Conservation (phyloP, 2,888 invertebrate genomes). For the Chaetogeoica ovagalla region DNA sequence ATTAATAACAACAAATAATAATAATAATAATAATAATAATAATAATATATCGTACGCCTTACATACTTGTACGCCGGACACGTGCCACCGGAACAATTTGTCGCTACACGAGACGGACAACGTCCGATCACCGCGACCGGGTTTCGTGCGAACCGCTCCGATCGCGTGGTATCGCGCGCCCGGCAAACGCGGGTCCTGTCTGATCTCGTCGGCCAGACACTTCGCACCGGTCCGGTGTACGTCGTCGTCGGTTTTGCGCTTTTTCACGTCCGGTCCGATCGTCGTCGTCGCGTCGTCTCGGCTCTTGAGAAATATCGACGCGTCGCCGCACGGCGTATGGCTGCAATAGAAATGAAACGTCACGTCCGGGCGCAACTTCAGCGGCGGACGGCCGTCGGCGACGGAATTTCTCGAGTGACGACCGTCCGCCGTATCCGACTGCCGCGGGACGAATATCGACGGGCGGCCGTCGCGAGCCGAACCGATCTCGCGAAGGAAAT, state of each 20-base stretch:
- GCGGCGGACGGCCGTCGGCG: too few relatives aligned
- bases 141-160: constrained; percentile 65
- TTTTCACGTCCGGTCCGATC: constrained; percentile 1
- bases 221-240: constrained; percentile 88
- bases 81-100: constrained; percentile 87
- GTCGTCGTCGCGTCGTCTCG: background rate
- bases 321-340: constrained; percentile 91
- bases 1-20: too few relatives aligned
- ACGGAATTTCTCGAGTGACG: background rate
- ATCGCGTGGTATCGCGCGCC: constrained; percentile 70
- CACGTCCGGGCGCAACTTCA: constrained; percentile 64
- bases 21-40: too few relatives aligned
- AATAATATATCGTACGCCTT: too few relatives aligned
- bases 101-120: constrained; percentile 92
- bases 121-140: constrained; percentile 81
- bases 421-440: constrained; percentile 20
- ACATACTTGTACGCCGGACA: constrained; percentile 73
- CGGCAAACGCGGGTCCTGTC: constrained; percentile 66
- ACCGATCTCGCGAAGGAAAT: constrained; percentile 70
- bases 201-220: constrained; percentile 65
- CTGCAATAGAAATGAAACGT: constrained; percentile 84
- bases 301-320: constrained; percentile 73
- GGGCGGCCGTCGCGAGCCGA: constrained; percentile 58
- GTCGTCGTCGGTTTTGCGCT: constrained; percentile 57
- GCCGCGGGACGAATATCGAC: constrained; percentile 51